Conservation (phyloP, 2,888 invertebrate species). For the Chelonus formosanus region DNA sequence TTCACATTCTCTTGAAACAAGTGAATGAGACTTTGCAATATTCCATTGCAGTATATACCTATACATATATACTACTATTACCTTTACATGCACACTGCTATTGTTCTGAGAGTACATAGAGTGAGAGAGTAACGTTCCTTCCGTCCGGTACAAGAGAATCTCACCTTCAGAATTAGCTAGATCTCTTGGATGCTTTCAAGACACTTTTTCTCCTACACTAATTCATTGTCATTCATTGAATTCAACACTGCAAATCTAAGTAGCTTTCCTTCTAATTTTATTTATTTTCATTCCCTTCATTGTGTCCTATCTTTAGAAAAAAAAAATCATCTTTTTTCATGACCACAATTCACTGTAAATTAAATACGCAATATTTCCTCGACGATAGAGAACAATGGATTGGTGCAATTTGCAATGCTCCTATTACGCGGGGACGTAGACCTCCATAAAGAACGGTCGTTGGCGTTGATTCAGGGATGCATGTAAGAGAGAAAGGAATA, state of each 20-base stretch:
- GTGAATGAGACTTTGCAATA: not conserved
- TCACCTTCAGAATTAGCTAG: not conserved
- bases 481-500: not conserved
- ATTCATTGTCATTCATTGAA: not conserved
- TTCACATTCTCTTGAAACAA: not conserved
- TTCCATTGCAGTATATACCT: not conserved
- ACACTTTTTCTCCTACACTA: not conserved
- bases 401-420: constrained; percentile 20
- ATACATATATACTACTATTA: not conserved
- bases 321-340: no score
- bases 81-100: constrained; percentile 1
- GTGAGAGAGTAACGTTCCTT: constrained; percentile 12
- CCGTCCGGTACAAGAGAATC: constrained; percentile 15
- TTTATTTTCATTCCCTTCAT: no score
- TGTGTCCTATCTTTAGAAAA: no score
- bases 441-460: constrained; percentile 16
- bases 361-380: constrained; percentile 3
- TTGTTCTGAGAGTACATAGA: constrained; percentile 12
- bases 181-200: not conserved
- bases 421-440: constrained; percentile 12
- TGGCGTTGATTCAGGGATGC: constrained; percentile 8
- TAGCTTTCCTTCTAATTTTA: no score
- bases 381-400: constrained; percentile 8
- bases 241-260: not conserved
- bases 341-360: no score